Conservation (phyloP, 1,140 invertebrate species). For the Drosophila trapezifrons region DNA sequence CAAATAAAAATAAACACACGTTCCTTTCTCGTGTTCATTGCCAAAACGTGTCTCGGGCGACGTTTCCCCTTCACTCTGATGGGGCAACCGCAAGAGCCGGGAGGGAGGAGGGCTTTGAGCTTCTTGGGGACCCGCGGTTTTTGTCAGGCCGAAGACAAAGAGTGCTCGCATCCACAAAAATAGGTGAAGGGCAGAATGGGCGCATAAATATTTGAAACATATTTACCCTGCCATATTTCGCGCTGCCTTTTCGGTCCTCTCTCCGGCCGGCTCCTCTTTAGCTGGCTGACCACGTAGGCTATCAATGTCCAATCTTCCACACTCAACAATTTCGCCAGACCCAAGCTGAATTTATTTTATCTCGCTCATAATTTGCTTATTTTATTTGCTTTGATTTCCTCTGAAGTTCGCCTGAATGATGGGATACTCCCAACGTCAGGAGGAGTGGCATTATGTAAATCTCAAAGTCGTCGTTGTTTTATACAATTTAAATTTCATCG, state of each 20-base stretch:
- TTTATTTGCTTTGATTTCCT: conserved; percentile 67
- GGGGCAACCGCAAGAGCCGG: conserved; percentile 23
- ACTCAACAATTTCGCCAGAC: conserved; percentile 44
- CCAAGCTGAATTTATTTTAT: conserved; percentile 61
- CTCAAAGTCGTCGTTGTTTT: neutral
- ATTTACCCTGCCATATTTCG: conserved; percentile 56
- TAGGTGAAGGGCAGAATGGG: conserved; percentile 51
- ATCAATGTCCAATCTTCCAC: conserved; percentile 70
- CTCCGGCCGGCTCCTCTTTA: conserved; percentile 4
- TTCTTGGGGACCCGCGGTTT: conserved; percentile 38
- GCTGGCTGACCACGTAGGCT: conserved; percentile 69
- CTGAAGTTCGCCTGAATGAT: conserved; percentile 7
- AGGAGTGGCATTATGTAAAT: conserved; percentile 9
- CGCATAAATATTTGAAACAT: conserved; percentile 75
- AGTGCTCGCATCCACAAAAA: conserved; percentile 59
- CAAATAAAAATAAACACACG: conserved; percentile 76
- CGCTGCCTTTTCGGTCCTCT: neutral
- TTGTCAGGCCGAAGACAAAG: conserved; percentile 65
- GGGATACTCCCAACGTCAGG: neutral
- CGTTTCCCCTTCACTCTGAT: conserved; percentile 19
- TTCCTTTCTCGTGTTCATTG: conserved; percentile 63
- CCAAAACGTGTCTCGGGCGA: conserved; percentile 62
- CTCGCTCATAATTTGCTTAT: conserved; percentile 66
- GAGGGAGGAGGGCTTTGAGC: neutral
- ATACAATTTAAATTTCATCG: neutral